Evolutionary conservation across 2,888 invertebrate species (phyloP).

Genomic region (Seladonia tumulorum): DNA sequence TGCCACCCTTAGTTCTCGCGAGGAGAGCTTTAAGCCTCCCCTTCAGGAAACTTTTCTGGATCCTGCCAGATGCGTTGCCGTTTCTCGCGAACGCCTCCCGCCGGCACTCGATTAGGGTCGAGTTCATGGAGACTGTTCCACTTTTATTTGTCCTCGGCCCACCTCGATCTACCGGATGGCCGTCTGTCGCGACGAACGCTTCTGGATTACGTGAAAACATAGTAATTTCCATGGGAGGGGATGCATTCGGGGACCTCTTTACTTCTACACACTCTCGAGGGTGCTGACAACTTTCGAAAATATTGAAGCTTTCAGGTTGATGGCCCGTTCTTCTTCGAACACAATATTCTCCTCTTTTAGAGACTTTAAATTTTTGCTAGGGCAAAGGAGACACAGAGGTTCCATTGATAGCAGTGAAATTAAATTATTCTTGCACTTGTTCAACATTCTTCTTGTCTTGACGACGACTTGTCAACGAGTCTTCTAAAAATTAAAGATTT

Average conservation of each 20-base stretch:
- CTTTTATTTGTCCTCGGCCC: conserved; percentile 49
- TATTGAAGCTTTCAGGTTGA: neutral
- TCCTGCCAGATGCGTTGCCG: conserved; percentile 60
- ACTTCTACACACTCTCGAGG: neutral
- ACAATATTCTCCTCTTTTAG: neutral
- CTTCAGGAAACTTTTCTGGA: conserved; percentile 41
- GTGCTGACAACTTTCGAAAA: neutral
- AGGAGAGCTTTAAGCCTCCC: conserved; percentile 48
- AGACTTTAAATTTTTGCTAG: neutral
- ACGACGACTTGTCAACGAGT: no score
- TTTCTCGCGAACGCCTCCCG: conserved; percentile 21
- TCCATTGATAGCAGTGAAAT: no score
- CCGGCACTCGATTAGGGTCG: conserved; percentile 53
- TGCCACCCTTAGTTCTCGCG: conserved; percentile 32
- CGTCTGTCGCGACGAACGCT: conserved; percentile 20
- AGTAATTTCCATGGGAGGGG: conserved; percentile 2
- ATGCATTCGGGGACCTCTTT: neutral
- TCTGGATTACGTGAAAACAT: conserved; percentile 35
- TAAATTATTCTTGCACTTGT: no score
- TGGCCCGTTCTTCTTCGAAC: neutral
- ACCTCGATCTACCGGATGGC: conserved; percentile 7
- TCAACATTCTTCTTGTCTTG: no score
- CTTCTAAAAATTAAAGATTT: no score
- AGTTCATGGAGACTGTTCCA: conserved; percentile 49
- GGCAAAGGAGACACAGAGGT: neutral